Base-by-base conservation (phyloP, 2,797 vertebrate species). In the Semotilus atromaculatus region DNA sequence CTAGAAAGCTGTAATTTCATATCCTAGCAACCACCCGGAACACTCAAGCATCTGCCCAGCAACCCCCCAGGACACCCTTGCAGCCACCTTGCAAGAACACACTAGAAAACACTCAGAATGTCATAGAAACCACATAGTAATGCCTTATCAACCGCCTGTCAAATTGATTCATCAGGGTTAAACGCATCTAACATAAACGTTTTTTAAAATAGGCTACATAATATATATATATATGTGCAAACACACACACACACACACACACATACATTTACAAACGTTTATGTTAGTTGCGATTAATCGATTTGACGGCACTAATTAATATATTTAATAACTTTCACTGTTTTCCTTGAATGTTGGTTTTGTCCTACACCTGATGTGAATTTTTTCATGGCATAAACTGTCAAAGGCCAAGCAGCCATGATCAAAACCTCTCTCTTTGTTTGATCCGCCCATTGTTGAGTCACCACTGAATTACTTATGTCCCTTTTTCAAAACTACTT, bases 391-490 rank as follows among this genome's bases (percentile, higher is more conserved):
- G 31, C 14, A 51, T 19, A 26, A 67, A 11, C 31, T 66, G 9
- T 40, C 66, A 62, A n/a, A 74, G 51, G 66, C 55, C 34, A 66
- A 81, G 51, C 43, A 13, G 51, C 38, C 53, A n/a, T 89, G 86
- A 80, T 87, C 14, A 23, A 85, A 82, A 80, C 80, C 76, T 86
- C 81, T 80, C 74, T 84, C 74, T 67, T 77, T 79, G 79, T 91
- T 89, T 87, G 83, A 89, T 88, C 87, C 84, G 38, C 66, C 77
- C 87, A 82, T 90, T 84, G 80, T 88, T 77, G 70, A 80, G 70
- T 86, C 83, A 85, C 71, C 43, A 87, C 83, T 71, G 84, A 79
- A 83, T 90, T 88, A 90, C 89, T 89, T 88, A 85, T 73, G 86
- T 84, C 81, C 84, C 58, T 7, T 55, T 81, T 86, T 86, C 77